Base-by-base conservation (phyloP, 2,797 vertebrate genomes). In the Alectoris magna region DNA sequence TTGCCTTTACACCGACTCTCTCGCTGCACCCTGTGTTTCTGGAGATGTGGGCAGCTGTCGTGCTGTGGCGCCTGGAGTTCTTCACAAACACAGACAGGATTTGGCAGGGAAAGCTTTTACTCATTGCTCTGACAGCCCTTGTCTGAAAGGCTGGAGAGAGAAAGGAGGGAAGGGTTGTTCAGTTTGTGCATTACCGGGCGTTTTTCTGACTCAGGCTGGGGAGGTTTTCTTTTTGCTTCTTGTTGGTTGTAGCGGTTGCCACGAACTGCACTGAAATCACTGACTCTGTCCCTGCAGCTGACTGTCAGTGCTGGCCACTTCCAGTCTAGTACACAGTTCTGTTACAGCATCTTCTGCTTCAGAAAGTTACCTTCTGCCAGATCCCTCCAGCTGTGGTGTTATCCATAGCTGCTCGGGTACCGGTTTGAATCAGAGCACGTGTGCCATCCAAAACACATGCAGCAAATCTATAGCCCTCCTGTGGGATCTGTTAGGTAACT, bases 351-450 rank as follows among this genome's bases (percentile, higher is more conserved):
- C 39, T 21, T 21, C 26, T 21, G 39, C 39, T 21, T 43, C 12
- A 63, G 39, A 41, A 43, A 27, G 62, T 63, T 63, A 4, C n/a
- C 12, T 62, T 36, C 23, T 63, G 23, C 0, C 0, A 26, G 59
- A n/a, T 53, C 27, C 48, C 49, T 69, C 16, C 73, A 27, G 78
- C 64, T 88, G 4, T 49, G 59, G 39, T 67, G 26, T 82, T 67
- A 49, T 14, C n/a, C 15, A 0, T 66, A 1, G 0, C 68, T 62
- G 55, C 39, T 62, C 8, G 9, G 43, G 41, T 59, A 39, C 56
- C 0, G 0, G n/a, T 7, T 71, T 64, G 29, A 77, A 38, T 85
- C 11, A 2, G 38, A 56, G 44, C 1, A 0, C 56, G 3, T 86
- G 64, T 70, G 78, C 29, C 39, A 21, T 55, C 38, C 62, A 63